Conservation (phyloP, 2,797 vertebrate species). For the Gallinago solitaria region DNA sequence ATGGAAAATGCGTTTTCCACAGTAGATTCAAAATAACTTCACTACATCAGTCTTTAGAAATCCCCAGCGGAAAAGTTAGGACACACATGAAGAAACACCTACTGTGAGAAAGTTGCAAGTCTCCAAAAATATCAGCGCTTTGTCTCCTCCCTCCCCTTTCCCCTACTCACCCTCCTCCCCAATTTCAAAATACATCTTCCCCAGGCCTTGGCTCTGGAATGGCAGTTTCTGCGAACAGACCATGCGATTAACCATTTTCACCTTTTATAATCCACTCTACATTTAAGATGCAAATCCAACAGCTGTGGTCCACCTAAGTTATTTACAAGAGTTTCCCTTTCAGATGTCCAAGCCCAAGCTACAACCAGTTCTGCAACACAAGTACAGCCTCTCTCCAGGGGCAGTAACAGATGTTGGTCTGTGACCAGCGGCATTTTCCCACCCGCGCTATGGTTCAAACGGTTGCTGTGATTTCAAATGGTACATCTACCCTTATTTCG, state of each 20-base stretch:
- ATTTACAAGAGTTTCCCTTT: conserved; percentile 1
- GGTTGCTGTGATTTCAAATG: conserved; percentile 1
- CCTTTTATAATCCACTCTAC: neutral
- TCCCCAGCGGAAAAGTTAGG: neutral
- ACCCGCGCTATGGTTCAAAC: neutral
- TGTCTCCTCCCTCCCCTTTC: conserved; percentile 16
- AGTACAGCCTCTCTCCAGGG: neutral
- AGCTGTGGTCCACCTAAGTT: neutral
- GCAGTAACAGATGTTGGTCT: neutral
- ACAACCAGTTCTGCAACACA: neutral
- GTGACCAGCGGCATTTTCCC: conserved; percentile 16
- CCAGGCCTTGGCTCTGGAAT: conserved; percentile 34
- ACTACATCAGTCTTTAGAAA: neutral
- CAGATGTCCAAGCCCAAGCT: neutral
- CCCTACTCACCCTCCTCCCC: conserved; percentile 29
- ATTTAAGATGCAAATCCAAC: neutral
- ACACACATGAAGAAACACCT: neutral
- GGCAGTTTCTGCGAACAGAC: conserved; percentile 14
- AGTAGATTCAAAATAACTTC: neutral
- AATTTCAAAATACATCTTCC: conserved; percentile 38
- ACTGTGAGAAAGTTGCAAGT: neutral
- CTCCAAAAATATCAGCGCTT: neutral
- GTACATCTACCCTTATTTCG: neutral
- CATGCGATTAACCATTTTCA: neutral
- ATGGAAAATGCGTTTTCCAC: neutral